Conservation (phyloP, 2,113 vertebrate species). For the Sceloporus undulatus region DNA sequence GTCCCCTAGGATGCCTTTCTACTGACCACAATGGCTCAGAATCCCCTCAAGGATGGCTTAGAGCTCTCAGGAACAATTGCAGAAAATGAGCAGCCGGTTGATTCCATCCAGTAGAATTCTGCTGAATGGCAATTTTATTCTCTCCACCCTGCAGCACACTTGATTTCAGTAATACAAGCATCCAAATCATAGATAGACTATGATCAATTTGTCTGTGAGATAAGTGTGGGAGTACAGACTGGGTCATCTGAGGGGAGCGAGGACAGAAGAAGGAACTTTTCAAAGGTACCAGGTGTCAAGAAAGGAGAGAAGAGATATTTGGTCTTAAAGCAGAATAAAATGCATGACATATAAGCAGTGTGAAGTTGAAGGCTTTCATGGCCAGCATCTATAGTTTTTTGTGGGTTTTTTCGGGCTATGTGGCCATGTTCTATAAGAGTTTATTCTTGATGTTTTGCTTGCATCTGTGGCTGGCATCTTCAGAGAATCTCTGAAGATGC, state of each 20-base stretch:
- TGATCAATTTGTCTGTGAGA: not conserved
- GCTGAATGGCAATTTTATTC: constrained; percentile 18
- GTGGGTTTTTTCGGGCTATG: not conserved
- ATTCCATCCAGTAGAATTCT: constrained; percentile 58
- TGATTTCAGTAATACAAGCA: constrained; percentile 57
- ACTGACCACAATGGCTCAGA: constrained; percentile 81
- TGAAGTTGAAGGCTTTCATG: not conserved
- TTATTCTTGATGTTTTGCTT: no score
- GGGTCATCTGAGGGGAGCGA: not conserved
- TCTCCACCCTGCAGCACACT: constrained; percentile 30
- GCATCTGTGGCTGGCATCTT: no score
- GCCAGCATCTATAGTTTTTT: not conserved
- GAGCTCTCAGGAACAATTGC: constrained; percentile 68
- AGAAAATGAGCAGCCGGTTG: constrained; percentile 56
- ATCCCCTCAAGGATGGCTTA: constrained; percentile 69
- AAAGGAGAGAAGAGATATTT: not conserved
- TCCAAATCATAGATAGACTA: constrained; percentile 1
- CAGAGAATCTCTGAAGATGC: no score
- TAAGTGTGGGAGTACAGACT: not conserved
- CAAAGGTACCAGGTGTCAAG: no score
- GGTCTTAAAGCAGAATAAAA: not conserved
- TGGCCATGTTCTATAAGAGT: no score
- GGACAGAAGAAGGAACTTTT: no score
- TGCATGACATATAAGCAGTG: not conserved
- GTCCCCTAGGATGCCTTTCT: constrained; percentile 79